phyloP scores from a whole-genome alignment of 2,113 vertebrate genomes.

The Mystacornis crossleyi region DNA sequence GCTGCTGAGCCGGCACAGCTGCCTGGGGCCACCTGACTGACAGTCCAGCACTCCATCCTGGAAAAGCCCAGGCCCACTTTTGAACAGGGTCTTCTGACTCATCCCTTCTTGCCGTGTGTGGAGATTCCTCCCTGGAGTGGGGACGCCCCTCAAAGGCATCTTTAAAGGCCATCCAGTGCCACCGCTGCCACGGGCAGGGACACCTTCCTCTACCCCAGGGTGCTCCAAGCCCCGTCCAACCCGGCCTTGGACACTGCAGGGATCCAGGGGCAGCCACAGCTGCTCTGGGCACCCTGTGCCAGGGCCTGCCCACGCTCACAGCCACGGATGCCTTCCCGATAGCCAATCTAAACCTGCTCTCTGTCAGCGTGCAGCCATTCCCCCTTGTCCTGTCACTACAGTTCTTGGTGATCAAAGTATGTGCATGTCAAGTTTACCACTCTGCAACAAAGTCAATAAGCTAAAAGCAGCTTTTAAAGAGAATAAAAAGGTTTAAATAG shows the following conservation, averaged over 20 bases:
- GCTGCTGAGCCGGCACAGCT: not conserved
- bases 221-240: not conserved
- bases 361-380: not conserved
- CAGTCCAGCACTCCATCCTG: not conserved
- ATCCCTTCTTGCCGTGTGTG: not conserved
- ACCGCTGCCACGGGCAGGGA: not conserved
- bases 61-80: not conserved
- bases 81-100: not conserved
- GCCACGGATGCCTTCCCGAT: not conserved
- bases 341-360: not conserved
- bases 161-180: not conserved
- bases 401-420: not conserved
- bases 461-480: not conserved
- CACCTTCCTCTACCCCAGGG: fast-evolving
- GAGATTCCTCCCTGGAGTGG: not conserved
- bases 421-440: not conserved
- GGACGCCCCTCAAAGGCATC: not conserved
- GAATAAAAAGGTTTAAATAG: not conserved
- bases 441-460: not conserved
- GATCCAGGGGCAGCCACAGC: not conserved
- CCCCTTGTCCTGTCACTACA: not conserved
- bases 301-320: not conserved
- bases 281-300: not conserved
- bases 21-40: not conserved
- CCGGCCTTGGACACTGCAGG: not conserved